Evolutionary conservation across 2,888 invertebrate species (phyloP).

Genomic region (Lochmaea crataegi): DNA sequence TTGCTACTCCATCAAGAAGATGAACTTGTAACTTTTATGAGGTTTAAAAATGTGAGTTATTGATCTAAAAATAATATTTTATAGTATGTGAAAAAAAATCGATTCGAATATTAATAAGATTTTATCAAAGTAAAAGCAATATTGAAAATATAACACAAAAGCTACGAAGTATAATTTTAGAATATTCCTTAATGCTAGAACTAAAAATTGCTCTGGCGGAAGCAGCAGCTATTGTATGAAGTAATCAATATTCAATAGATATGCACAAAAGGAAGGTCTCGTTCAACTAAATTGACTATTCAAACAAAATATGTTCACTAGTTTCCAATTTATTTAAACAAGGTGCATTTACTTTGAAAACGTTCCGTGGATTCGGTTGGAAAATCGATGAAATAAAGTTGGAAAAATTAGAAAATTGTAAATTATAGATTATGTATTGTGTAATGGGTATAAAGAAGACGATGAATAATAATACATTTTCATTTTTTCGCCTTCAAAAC

Average conservation of each 20-base stretch:
- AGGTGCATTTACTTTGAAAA: neutral
- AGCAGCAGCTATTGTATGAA: conserved; percentile 3
- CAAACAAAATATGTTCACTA: conserved; percentile 5
- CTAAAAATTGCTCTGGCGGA: neutral
- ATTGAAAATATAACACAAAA: neutral
- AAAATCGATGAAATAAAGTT: neutral
- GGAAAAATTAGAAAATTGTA: neutral
- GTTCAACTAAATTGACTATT: conserved; percentile 5
- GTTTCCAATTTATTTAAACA: conserved; percentile 4
- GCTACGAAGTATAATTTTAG: neutral
- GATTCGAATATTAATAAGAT: too few species aligned
- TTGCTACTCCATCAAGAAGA: too few species aligned
- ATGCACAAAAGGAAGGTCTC: conserved; percentile 6
- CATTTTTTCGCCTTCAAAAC: too few species aligned
- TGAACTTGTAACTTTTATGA: too few species aligned
- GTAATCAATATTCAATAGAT: conserved; percentile 13
- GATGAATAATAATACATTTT: too few species aligned
- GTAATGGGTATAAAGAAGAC: too few species aligned
- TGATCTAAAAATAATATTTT: too few species aligned
- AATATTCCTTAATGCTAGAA: neutral
- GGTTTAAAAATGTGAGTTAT: too few species aligned
- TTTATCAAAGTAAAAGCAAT: neutral
- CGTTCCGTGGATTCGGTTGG: neutral
- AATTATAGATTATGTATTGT: neutral
- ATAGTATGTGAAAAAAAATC: too few species aligned